Base-by-base conservation (phyloP, 2,113 vertebrate genomes). In the Serilophus lunatus region DNA sequence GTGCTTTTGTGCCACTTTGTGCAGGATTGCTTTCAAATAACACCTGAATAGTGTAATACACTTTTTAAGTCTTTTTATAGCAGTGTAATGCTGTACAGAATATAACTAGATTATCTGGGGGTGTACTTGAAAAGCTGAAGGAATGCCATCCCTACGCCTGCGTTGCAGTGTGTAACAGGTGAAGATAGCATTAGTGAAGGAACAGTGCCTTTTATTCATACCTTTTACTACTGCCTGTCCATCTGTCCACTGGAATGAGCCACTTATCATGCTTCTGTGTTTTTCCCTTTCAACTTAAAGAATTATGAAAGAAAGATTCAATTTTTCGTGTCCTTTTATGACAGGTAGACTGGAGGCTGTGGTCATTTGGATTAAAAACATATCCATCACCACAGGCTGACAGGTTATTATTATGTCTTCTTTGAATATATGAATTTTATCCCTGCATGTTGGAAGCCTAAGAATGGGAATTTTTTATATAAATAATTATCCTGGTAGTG, bases 341-440 rank as follows among this genome's bases (percentile, higher is more conserved):
- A 98, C 96, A 97, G 96, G 97, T 97, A 97, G 95, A 92, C 86
- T 95, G 96, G 97, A 96, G 94, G 98, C 91, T 98, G 91, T 98
- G 97, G 97, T 97, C 98, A 98, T 98, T 98, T 97, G 97, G 98
- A 97, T 98, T 98, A 98, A 98, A 98, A 98, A 97, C 92, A 92
- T 95, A 98, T 98, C 96, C 92, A 95, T 98, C 98, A 98, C 88
- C 74, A 54, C 80, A 95, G 86, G 87, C 81, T 40, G 53, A 95
- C 96, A 96, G 96, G 97, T 97, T 97, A 97, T 98, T 98, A 98
- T 96, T 95, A 97, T 96, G 97, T 97, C 98, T 95, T 96, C 96
- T 98, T 98, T 98, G 97, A 98, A 98, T 98, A 97, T 97, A 97
- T 98, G 96, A 98, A 98, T 98, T 97, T 96, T 97, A 95, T 97